These are phyloP conservation scores for Mesorhabditis belari DNA, from an alignment of 2,888 invertebrate species.

Conservation along the genomic window DNA sequence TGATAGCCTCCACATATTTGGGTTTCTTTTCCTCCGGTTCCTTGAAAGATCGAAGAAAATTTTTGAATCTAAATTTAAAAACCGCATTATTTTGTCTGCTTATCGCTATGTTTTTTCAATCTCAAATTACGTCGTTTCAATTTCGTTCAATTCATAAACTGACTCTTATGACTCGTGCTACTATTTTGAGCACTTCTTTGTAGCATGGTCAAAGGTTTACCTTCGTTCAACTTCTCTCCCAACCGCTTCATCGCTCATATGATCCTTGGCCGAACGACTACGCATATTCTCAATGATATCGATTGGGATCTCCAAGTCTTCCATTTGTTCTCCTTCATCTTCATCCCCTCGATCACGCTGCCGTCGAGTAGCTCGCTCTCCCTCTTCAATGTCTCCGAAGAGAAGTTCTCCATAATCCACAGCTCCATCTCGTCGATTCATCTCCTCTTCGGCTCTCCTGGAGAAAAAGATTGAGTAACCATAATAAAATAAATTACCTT, in stretches of 20 bases:
- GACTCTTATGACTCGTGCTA: background rate
- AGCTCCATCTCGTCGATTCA: slow-evolving; percentile 48
- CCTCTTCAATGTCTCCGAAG: background rate
- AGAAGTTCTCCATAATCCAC: slow-evolving; percentile 10
- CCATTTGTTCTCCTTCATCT: slow-evolving; percentile 25
- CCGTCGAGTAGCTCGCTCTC: slow-evolving; percentile 3
- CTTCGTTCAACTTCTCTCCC: slow-evolving; percentile 90
- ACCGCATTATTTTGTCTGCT: too few species aligned
- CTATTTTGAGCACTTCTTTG: background rate
- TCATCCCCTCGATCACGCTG: slow-evolving; percentile 13
- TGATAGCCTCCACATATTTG: slow-evolving; percentile 45
- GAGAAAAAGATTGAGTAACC: too few species aligned
- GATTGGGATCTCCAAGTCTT: slow-evolving; percentile 64
- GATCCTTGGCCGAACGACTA: slow-evolving; percentile 85
- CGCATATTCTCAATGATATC: slow-evolving; percentile 96
- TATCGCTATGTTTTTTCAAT: too few species aligned
- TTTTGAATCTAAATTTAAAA: slow-evolving; percentile 26
- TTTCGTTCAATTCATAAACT: background rate
- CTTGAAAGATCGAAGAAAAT: slow-evolving; percentile 38
- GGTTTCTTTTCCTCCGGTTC: slow-evolving; percentile 24
- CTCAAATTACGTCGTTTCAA: background rate
- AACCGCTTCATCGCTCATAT: slow-evolving; percentile 91
- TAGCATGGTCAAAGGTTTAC: slow-evolving; percentile 32
- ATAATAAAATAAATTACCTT: too few species aligned
- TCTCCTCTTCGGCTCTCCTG: slow-evolving; percentile 34